Conservation (phyloP, 1,140 invertebrate genomes). For the Schlechtendalia chinensis region DNA sequence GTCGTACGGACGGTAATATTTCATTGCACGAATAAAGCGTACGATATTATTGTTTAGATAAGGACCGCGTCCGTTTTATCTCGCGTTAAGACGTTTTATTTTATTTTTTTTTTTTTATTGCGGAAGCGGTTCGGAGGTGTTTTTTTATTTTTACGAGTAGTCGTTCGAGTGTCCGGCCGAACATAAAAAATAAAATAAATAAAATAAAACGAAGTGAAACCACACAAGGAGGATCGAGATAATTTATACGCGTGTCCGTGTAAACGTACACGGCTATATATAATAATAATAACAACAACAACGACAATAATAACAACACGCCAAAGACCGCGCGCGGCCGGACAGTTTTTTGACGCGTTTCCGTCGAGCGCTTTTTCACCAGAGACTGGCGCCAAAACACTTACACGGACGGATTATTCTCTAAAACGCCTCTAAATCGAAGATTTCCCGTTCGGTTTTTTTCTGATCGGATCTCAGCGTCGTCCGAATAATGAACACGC, state of each 20-base stretch:
- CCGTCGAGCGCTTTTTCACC: background rate
- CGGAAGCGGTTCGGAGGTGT: slow-evolving; percentile 44
- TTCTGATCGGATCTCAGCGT: too few species aligned
- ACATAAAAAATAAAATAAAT: slow-evolving; percentile 24
- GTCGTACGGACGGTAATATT: slow-evolving; percentile 36
- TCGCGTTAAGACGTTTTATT: slow-evolving; percentile 17
- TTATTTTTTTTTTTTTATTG: slow-evolving; percentile 40
- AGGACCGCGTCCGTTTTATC: slow-evolving; percentile 20
- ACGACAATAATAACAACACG: too few species aligned
- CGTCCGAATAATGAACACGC: too few species aligned
- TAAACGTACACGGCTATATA: background rate
- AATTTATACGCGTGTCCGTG: slow-evolving; percentile 38
- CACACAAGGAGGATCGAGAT: slow-evolving; percentile 23
- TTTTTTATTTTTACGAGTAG: slow-evolving; percentile 45
- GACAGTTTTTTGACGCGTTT: slow-evolving; percentile 40
- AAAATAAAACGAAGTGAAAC: too few species aligned
- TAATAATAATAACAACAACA: background rate
- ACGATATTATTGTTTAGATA: slow-evolving; percentile 18
- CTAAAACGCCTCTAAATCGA: too few species aligned
- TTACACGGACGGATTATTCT: too few species aligned
- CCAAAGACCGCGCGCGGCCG: too few species aligned
- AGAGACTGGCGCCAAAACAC: slow-evolving; percentile 38
- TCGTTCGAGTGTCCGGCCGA: slow-evolving; percentile 17
- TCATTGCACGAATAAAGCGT: slow-evolving; percentile 38
- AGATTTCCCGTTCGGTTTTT: too few species aligned